Evolutionary conservation across 23 tunicate species (phyloP), one percentile per base, ranked within the genome.

Genomic region (Halocynthia aurantium): DNA sequence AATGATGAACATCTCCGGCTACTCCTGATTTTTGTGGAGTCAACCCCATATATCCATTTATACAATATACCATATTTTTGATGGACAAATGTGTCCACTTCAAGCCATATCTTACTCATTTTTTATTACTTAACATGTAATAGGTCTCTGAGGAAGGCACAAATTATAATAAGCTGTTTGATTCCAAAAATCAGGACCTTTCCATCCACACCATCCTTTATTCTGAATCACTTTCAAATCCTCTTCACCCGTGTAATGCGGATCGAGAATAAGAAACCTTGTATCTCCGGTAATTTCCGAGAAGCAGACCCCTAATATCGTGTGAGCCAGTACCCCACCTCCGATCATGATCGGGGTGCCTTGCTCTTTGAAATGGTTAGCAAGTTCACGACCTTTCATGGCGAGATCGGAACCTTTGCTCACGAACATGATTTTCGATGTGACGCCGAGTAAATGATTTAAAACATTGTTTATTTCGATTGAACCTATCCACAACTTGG

Each of bases 341-440:
- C 99, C 99, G 50, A 96, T 96, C 99, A 96, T 96, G 19, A 96
- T 53, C 7, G 99, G 99, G 19, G 99, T 85, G 20, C 99, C 99
- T 56, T 87, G 83, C 10, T 74, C 83, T 80, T 77, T 63, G 72
- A 96, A 96, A 73, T 96, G 99, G 72, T 52, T 76, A 2, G 80
- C 76, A 0, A 96, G 77, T 70, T 90, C 92, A 12, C 97, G 93
- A 18, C 88, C 99, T 50, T 68, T 79, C 68, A 51, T 70, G 22
- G 66, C 79, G 8, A 96, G 50, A 52, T 89, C 93, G 4, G 96
- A 76, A n/a, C 99, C 99, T n/a, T 67, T 82, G 7, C 81, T 75
- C 0, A 96, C 93, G 55, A 62, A 75, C 72, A 90, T 90, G 56
- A 90, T 96, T 71, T 90, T 89, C 2, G 93, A 81, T 51, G 86